phyloP scores from a whole-genome alignment of 2,113 vertebrate species.

The Glaucomys volans region DNA sequence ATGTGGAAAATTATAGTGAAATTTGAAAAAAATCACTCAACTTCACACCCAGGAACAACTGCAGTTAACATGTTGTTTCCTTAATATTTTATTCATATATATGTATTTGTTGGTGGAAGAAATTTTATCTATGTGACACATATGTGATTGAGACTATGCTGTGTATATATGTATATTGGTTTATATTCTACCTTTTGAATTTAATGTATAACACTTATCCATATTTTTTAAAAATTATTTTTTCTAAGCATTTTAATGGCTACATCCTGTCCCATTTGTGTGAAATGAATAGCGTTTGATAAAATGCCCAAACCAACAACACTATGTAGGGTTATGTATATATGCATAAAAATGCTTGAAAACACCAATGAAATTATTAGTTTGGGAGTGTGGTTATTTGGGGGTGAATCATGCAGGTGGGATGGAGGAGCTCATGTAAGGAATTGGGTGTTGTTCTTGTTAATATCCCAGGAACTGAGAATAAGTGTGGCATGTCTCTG shows the following conservation, averaged over 20 bases:
- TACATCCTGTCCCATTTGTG: background rate
- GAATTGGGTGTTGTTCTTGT: no score
- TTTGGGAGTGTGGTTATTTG: background rate
- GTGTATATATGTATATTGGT: background rate
- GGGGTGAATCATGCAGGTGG: background rate
- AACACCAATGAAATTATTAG: background rate
- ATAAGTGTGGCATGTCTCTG: fast-evolving
- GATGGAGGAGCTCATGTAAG: background rate
- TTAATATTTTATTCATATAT: background rate
- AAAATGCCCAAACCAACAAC: background rate
- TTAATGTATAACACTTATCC: background rate
- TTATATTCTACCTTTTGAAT: background rate
- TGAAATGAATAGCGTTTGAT: background rate
- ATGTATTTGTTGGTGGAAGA: background rate
- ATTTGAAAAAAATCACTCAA: background rate
- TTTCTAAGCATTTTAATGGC: background rate
- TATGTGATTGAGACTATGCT: background rate
- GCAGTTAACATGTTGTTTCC: background rate
- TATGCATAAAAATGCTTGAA: background rate
- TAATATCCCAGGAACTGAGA: background rate
- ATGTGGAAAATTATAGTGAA: background rate
- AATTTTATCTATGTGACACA: background rate
- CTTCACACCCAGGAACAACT: background rate
- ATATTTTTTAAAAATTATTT: background rate
- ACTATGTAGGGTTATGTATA: background rate